A percentile compares a stretch with the other conserved stretches of the same genome.
These are phyloP conservation scores for Melanotaenia nigrans DNA, from an alignment of 2,797 vertebrate genomes.

Conservation along the genomic window DNA sequence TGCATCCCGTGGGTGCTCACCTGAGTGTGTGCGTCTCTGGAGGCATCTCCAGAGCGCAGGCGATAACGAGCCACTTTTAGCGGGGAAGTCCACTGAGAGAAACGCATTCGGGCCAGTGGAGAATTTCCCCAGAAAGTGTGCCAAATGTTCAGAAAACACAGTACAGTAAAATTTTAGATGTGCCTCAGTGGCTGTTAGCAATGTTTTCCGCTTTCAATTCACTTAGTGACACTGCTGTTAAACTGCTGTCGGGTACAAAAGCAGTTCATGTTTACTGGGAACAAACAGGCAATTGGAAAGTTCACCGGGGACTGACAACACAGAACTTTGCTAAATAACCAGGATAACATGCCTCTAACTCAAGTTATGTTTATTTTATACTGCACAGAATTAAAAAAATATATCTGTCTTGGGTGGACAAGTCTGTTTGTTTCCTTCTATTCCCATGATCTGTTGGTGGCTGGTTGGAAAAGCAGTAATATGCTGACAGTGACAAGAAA, in stretches of 20 bases:
- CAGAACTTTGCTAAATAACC: slow-evolving; percentile 5
- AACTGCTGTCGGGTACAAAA: slow-evolving; percentile 9
- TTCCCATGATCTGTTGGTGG: slow-evolving; percentile 6
- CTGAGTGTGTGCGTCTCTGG: slow-evolving; percentile 33
- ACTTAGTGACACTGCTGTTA: background rate
- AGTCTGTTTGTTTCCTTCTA: background rate
- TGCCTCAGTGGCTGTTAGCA: background rate
- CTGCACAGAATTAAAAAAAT: background rate
- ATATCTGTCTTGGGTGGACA: background rate
- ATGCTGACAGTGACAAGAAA: background rate
- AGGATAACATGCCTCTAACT: slow-evolving; percentile 2
- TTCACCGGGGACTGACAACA: background rate
- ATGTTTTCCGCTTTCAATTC: slow-evolving; percentile 3
- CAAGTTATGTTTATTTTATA: slow-evolving; percentile 10
- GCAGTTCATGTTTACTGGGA: slow-evolving; percentile 9
- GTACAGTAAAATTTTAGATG: background rate
- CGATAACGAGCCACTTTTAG: slow-evolving; percentile 47
- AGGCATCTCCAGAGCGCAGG: slow-evolving; percentile 25
- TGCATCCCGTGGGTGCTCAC: slow-evolving; percentile 34
- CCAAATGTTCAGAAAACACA: background rate
- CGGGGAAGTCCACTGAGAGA: slow-evolving; percentile 30
- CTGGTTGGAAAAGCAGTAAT: background rate
- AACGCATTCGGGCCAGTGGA: background rate
- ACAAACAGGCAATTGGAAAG: slow-evolving; percentile 16
- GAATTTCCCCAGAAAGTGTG: slow-evolving; percentile 4